These are phyloP conservation scores for Choreutis nemorana DNA, from an alignment of 2,888 invertebrate genomes.

Conservation along the genomic window DNA sequence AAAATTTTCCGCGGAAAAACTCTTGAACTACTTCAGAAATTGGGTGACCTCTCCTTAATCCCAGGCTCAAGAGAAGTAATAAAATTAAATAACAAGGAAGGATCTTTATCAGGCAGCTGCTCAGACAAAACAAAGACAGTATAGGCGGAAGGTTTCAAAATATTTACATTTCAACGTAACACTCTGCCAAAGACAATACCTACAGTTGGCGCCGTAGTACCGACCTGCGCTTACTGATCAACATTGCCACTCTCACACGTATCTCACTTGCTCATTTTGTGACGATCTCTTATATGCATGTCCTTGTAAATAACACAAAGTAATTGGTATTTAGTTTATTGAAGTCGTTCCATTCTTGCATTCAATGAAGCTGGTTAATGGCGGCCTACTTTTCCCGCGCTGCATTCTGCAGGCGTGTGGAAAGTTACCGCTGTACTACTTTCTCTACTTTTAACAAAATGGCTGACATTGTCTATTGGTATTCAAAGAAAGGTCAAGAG, in stretches of 20 bases:
- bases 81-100: slow-evolving; percentile 19
- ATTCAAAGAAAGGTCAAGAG: slow-evolving; percentile 48
- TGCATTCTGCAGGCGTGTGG: slow-evolving; percentile 51
- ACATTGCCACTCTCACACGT: not conserved
- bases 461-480: slow-evolving; percentile 42
- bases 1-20: slow-evolving; percentile 23
- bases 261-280: too few species aligned
- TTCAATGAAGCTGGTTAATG: too few species aligned
- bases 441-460: slow-evolving; percentile 65
- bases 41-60: slow-evolving; percentile 21
- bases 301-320: too few species aligned
- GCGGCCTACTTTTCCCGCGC: slow-evolving; percentile 62
- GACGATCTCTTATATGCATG: too few species aligned
- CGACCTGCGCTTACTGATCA: not conserved
- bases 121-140: slow-evolving; percentile 33
- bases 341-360: too few species aligned
- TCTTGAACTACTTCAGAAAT: slow-evolving; percentile 37
- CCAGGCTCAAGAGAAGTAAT: slow-evolving; percentile 14
- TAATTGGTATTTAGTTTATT: too few species aligned
- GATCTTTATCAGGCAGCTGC: slow-evolving; percentile 6
- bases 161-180: slow-evolving; percentile 37
- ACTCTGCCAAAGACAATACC: slow-evolving; percentile 34
- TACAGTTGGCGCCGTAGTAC: slow-evolving; percentile 33
- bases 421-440: slow-evolving; percentile 65
- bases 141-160: slow-evolving; percentile 37